These are phyloP conservation scores for Dexiosoma caninum DNA, from an alignment of 2,888 invertebrate species.

Conservation along the genomic window DNA sequence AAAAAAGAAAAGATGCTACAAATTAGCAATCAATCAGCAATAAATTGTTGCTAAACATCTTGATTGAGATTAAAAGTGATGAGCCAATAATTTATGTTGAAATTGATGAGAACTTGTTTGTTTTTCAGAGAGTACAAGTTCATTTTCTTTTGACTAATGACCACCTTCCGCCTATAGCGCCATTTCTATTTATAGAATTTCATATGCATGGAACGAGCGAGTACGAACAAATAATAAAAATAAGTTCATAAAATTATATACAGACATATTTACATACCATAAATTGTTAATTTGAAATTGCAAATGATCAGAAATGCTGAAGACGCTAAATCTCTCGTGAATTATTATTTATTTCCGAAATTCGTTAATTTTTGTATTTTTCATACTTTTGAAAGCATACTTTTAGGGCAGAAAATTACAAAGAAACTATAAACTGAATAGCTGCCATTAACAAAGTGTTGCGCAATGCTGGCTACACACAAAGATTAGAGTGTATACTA, in stretches of 20 bases:
- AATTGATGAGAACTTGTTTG: background rate
- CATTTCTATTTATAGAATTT: background rate
- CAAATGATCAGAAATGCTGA: background rate
- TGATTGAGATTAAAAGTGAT: background rate
- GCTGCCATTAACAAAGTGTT: no score
- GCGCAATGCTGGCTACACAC: no score
- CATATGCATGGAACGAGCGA: no score
- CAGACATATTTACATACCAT: background rate
- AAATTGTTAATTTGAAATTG: background rate
- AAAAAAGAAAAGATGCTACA: background rate
- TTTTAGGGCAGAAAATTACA: background rate
- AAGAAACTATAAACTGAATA: background rate
- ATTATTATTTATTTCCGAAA: background rate
- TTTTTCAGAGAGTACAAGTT: background rate
- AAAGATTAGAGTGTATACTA: no score
- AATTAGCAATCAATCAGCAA: background rate
- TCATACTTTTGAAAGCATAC: background rate
- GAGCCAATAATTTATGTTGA: background rate
- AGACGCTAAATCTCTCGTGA: background rate
- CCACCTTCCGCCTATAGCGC: background rate
- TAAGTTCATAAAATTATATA: background rate
- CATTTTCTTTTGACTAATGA: background rate
- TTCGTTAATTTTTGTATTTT: background rate
- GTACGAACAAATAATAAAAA: no score
- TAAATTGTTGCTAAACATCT: conserved; percentile 39